Base-by-base conservation (phyloP, 1,140 invertebrate species). In the Trachymyrmex septentrionalis region DNA sequence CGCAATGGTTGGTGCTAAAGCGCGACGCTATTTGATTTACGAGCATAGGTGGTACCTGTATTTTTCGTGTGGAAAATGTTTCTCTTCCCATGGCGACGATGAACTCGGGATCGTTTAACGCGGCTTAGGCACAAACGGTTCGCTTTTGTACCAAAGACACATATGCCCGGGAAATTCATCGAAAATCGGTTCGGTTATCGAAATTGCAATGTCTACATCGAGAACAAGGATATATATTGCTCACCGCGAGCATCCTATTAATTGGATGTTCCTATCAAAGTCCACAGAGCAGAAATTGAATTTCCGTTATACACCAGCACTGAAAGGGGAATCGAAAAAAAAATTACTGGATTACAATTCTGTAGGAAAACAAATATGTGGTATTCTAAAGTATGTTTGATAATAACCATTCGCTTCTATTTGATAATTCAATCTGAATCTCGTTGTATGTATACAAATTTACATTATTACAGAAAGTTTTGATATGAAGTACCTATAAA, bases 21-120 rank as follows among this genome's bases (percentile, higher is more conserved):
- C 21, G 24, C 48, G 21, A 72, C 21, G 14, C 24, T 24, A 21
- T 34, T 75, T 84, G 69, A 75, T 84, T 63, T 73, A 84, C 34
- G 64, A 48, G 55, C 38, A 30, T n/a, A 59, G 19, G 19, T 3
- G 0, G 6, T 50, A n/a, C 48, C 24, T 16, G 21, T 63, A 73
- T 34, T 84, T 84, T 63, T 34, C 55, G 9, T 19, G 12, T 19
- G 12, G 21, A 27, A 48, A 84, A 61, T 61, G 5, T 48, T 19
- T 6, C n/a, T 34, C 19, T 63, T 7, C 16, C 19, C 27, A 6
- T 7, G 19, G 16, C 38, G 53, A 72, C 66, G 55, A 82, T 61
- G 21, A n/a, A 63, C 19, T 21, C 12, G 21, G 69, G 38, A 48
- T 16, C 21, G 64, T 72, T 82, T 19, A 48, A 7, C 4, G 12